Conservation (phyloP, 37 sponge, comb jelly and placozoan species). For the Petrosia ficiformis region DNA sequence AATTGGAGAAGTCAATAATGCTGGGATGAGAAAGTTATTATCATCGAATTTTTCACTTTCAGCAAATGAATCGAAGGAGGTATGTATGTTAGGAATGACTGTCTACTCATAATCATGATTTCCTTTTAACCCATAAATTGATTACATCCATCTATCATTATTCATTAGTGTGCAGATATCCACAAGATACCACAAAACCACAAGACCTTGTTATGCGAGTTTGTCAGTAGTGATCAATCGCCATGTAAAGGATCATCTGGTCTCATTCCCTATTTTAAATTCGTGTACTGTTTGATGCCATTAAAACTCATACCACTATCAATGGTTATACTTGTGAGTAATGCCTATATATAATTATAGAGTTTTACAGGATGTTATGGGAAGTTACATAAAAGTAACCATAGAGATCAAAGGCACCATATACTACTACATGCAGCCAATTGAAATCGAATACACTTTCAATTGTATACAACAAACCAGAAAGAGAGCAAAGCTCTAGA, state of each 20-base stretch:
- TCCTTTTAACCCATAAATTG: too few species aligned
- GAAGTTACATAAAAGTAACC: too few species aligned
- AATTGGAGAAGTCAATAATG: not conserved
- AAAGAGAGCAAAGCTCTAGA: too few species aligned
- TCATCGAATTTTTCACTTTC: not conserved
- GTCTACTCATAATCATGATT: too few species aligned
- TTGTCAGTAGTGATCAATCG: conserved; percentile 47
- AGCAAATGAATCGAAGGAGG: not conserved
- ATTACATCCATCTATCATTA: not conserved
- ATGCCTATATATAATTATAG: too few species aligned
- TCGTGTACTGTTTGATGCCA: conserved; percentile 86
- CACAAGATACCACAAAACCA: conserved; percentile 2
- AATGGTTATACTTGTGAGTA: conserved; percentile 79
- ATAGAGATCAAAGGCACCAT: too few species aligned
- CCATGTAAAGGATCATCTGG: conserved; percentile 72
- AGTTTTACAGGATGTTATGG: too few species aligned
- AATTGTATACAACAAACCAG: conserved; percentile 1
- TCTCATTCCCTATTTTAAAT: conserved; percentile 76
- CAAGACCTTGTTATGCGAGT: conserved; percentile 44
- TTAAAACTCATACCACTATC: conserved; percentile 70
- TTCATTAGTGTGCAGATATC: not conserved
- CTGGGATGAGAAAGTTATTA: not conserved
- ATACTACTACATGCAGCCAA: not conserved
- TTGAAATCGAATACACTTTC: not conserved
- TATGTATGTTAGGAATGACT: too few species aligned